phyloP scores from a whole-genome alignment of 2,888 invertebrate species.

The Lasioglossum leucozonium region DNA sequence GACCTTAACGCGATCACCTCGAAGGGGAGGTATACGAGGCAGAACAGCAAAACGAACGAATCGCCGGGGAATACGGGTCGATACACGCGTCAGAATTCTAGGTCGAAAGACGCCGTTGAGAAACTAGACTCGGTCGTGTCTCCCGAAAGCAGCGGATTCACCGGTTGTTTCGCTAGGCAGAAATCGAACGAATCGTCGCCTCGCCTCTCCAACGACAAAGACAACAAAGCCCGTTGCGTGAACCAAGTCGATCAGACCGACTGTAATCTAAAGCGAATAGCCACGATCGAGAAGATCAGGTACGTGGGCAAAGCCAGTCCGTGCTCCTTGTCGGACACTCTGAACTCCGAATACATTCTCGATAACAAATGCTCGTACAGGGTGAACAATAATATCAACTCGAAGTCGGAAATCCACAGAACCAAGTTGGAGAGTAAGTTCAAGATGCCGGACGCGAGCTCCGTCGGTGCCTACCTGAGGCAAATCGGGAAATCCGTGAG shows the following conservation, averaged over 20 bases:
- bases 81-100: slow-evolving; percentile 76
- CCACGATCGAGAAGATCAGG: slow-evolving; percentile 77
- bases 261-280: slow-evolving; percentile 61
- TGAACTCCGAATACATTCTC: slow-evolving; percentile 65
- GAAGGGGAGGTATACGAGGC: slow-evolving; percentile 75
- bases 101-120: slow-evolving; percentile 70
- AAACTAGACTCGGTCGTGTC: slow-evolving; percentile 72
- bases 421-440: slow-evolving; percentile 71
- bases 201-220: slow-evolving; percentile 52
- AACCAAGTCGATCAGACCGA: slow-evolving; percentile 77
- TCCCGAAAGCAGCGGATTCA: slow-evolving; percentile 72
- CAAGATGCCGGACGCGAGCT: slow-evolving; percentile 75
- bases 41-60: slow-evolving; percentile 74
- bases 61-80: slow-evolving; percentile 55
- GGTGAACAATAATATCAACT: slow-evolving; percentile 67
- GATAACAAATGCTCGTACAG: slow-evolving; percentile 77
- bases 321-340: slow-evolving; percentile 66
- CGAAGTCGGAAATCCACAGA: slow-evolving; percentile 63
- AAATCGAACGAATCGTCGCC: slow-evolving; percentile 62
- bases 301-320: slow-evolving; percentile 77
- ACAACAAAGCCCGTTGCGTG: slow-evolving; percentile 51
- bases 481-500: slow-evolving; percentile 80
- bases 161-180: slow-evolving; percentile 74
- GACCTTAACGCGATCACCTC: slow-evolving; percentile 57
- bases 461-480: slow-evolving; percentile 79